Percentiles rank a stretch among this genome's conserved stretches.
phyloP scores from a whole-genome alignment of 2,113 vertebrate species.

The Ciconia boyciana region DNA sequence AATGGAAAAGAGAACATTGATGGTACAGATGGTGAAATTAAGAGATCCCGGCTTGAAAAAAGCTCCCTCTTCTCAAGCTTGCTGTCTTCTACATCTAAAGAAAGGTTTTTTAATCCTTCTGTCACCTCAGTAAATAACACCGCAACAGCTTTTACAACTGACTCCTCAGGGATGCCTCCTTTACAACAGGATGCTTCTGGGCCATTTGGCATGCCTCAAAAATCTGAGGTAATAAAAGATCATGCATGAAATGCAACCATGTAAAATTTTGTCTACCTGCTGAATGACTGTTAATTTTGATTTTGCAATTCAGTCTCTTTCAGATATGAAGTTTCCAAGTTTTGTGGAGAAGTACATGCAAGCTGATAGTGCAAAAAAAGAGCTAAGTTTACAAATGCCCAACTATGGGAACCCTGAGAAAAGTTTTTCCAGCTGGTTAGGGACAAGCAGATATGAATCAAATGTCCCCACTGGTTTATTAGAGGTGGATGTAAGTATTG shows the following conservation, averaged over 20 bases:
- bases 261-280: not conserved
- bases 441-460: slow-evolving; percentile 61
- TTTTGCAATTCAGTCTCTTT: slow-evolving; percentile 59
- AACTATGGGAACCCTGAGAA: slow-evolving; percentile 57
- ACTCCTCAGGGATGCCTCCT: slow-evolving; percentile 34
- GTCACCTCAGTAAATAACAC: slow-evolving; percentile 63
- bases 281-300: slow-evolving; percentile 49
- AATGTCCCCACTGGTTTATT: slow-evolving; percentile 51
- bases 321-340: slow-evolving; percentile 75
- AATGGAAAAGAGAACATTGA: slow-evolving; percentile 61
- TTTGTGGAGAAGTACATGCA: slow-evolving; percentile 79
- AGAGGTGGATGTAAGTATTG: slow-evolving; percentile 75
- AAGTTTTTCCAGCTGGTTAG: slow-evolving; percentile 64
- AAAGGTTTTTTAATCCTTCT: slow-evolving; percentile 72
- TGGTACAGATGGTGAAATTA: slow-evolving; percentile 51
- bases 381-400: slow-evolving; percentile 46
- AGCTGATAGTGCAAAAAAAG: slow-evolving; percentile 62
- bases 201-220: slow-evolving; percentile 25
- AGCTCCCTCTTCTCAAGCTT: slow-evolving; percentile 89
- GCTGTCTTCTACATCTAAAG: slow-evolving; percentile 71
- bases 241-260: slow-evolving; percentile 43
- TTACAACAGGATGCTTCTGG: slow-evolving; percentile 46
- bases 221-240: slow-evolving; percentile 50
- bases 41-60: slow-evolving; percentile 84
- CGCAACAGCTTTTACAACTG: slow-evolving; percentile 60